Evolutionary conservation across 2,797 vertebrate species (phyloP), one percentile per base, ranked within the genome.

Genomic region (Propithecus deckenii): DNA sequence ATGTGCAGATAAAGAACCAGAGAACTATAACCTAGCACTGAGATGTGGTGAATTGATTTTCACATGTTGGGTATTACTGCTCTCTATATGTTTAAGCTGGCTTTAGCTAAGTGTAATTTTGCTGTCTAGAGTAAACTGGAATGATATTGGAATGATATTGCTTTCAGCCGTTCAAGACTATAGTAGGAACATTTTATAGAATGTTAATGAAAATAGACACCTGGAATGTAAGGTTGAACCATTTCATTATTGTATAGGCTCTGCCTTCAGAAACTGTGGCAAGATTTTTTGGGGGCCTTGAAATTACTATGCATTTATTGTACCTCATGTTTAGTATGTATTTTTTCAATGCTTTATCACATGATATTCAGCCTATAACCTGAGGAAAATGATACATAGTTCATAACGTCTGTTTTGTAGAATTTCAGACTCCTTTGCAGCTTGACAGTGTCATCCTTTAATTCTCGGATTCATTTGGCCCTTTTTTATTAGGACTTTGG

Each of bases 41-140:
- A 17, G 28, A 1, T 61, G 30, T 67, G 25, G 55, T 69, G 55
- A 75, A 63, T 13, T 92, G 76, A 69, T 92, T 95, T 93, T 91
- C 32, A 83, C 50, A n/a, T 12, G 1, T 28, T 2, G n/a, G 35
- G 23, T 78, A 28, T 78, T 91, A 57, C 41, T 72, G 3, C 32
- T 61, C 12, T 14, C 52, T 89, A 6, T 89, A 28, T 65, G 50
- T 92, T 96, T 83, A 85, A 89, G 55, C 25, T 78, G 84, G 48
- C 28, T 86, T 91, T 89, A 94, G 63, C 30, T 35, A 61, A 90
- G n/a, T 52, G 3, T 91, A n/a, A 86, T 94, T 97, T 89, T 94
- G 67, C 88, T 88, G 67, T 91, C 35, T 86, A 50, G 18, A 88
- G 20, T 81, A 80, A 90, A 80, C 46, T 93, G 50, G 59, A 72